phyloP scores from a whole-genome alignment of 2,888 invertebrate species.

The Auanema sp. region DNA sequence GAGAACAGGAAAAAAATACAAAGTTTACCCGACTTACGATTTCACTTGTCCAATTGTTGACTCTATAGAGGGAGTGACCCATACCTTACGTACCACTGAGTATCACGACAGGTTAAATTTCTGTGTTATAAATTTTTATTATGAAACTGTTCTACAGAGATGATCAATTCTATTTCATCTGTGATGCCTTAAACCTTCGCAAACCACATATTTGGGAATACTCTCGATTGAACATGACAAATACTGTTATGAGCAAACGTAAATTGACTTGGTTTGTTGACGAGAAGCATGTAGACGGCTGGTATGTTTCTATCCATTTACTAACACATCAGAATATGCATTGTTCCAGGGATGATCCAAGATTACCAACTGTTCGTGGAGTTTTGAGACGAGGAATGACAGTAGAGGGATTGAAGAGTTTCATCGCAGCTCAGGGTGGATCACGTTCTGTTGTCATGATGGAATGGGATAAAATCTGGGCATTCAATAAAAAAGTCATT shows the following conservation, averaged over 20 bases:
- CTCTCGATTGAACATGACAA: conserved; percentile 89
- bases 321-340: background rate
- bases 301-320: conserved; percentile 71
- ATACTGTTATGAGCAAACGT: conserved; percentile 94
- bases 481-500: conserved; percentile 97
- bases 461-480: conserved; percentile 99
- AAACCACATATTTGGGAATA: conserved; percentile 95
- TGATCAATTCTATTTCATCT: conserved; percentile 95
- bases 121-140: conserved; percentile 1
- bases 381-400: conserved; percentile 94
- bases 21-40: conserved; percentile 98
- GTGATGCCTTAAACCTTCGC: conserved; percentile 78
- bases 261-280: conserved; percentile 98
- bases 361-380: conserved; percentile 91
- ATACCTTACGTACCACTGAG: conserved; percentile 94
- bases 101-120: conserved; percentile 81
- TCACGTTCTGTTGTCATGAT: conserved; percentile 95
- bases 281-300: conserved; percentile 89
- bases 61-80: conserved; percentile 93
- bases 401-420: conserved; percentile 91
- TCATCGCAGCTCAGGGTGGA: conserved; percentile 90
- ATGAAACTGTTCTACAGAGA: conserved; percentile 71
- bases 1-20: conserved; percentile 88
- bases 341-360: conserved; percentile 20
- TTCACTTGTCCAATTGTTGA: conserved; percentile 99